Percentiles rank a stretch among this genome's conserved stretches.
Evolutionary conservation across 2,113 vertebrate species (phyloP).

Genomic region (Verasper variegatus): DNA sequence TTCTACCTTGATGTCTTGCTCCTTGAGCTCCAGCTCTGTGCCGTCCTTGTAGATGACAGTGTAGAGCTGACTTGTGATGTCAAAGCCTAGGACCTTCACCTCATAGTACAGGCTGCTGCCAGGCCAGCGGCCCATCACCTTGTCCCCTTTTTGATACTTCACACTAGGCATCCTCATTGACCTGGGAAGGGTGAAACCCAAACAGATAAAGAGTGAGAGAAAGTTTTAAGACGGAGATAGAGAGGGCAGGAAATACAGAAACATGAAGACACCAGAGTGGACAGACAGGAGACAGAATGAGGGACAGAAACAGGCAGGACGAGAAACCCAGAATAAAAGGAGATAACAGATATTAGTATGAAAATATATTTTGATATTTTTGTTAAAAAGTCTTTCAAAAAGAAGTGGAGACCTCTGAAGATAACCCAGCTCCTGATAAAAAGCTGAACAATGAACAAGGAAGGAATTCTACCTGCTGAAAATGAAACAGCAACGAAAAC

Average conservation of each 20-base stretch:
- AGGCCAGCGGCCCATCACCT: conserved; percentile 96
- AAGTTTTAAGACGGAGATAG: conserved; percentile 3
- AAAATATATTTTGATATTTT: neutral
- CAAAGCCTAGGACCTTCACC: conserved; percentile 86
- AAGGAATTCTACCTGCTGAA: too few species aligned
- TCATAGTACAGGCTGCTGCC: conserved; percentile 95
- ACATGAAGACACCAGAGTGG: neutral
- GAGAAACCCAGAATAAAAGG: neutral
- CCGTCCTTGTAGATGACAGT: conserved; percentile 97
- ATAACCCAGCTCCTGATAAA: neutral
- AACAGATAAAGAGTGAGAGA: neutral
- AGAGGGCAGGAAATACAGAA: neutral
- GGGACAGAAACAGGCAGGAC: too few species aligned
- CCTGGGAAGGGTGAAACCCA: conserved; percentile 31
- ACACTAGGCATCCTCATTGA: conserved; percentile 84
- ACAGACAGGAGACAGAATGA: neutral
- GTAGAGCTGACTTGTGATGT: conserved; percentile 86
- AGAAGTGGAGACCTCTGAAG: neutral
- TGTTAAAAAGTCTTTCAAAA: neutral
- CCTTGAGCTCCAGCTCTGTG: conserved; percentile 92
- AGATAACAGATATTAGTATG: neutral
- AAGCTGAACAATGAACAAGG: too few species aligned
- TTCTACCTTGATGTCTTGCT: conserved; percentile 91
- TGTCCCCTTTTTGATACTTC: conserved; percentile 88
- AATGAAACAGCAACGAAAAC: too few species aligned